phyloP scores from a whole-genome alignment of 2,797 vertebrate genomes.

The Anguilla pacifica region DNA sequence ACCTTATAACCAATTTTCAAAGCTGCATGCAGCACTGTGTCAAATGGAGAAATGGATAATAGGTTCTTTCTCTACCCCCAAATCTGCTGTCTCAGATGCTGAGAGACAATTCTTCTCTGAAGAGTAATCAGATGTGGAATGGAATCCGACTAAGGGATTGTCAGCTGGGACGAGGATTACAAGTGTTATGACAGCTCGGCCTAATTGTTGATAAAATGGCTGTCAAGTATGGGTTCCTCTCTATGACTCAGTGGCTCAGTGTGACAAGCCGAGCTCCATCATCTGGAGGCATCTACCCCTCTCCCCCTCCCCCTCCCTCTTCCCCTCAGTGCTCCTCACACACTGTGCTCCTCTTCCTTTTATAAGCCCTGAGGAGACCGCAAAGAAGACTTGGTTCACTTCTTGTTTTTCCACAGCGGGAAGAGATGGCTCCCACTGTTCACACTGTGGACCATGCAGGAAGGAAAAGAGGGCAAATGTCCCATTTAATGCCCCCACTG shows the following conservation, averaged over 20 bases:
- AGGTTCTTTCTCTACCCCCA: neutral
- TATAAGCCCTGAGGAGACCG: constrained; percentile 43
- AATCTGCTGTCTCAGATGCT: constrained; percentile 3
- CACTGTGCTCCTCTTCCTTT: constrained; percentile 38
- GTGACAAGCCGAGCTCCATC: constrained; percentile 35
- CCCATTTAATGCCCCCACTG: constrained; percentile 54
- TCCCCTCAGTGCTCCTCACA: neutral
- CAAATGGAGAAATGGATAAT: neutral
- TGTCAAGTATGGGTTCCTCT: constrained; percentile 17
- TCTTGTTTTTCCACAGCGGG: constrained; percentile 53
- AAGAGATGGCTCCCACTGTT: constrained; percentile 53
- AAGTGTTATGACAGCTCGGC: constrained; percentile 52
- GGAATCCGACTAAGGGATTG: constrained; percentile 24
- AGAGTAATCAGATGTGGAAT: constrained; percentile 25
- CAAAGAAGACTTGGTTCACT: constrained; percentile 49
- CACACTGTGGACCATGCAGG: constrained; percentile 56
- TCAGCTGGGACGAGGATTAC: constrained; percentile 44
- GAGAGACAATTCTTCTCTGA: constrained; percentile 22
- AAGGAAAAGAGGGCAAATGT: constrained; percentile 53
- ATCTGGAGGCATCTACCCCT: constrained; percentile 37
- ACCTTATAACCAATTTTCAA: neutral
- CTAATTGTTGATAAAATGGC: constrained; percentile 53
- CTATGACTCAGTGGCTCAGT: constrained; percentile 21
- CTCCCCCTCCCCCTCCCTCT: constrained; percentile 25
- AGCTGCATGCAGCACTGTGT: neutral